Percentiles rank a stretch among this genome's conserved stretches.
Evolutionary conservation across 2,888 invertebrate species (phyloP).

Genomic region (Rhabditoides inermis): DNA sequence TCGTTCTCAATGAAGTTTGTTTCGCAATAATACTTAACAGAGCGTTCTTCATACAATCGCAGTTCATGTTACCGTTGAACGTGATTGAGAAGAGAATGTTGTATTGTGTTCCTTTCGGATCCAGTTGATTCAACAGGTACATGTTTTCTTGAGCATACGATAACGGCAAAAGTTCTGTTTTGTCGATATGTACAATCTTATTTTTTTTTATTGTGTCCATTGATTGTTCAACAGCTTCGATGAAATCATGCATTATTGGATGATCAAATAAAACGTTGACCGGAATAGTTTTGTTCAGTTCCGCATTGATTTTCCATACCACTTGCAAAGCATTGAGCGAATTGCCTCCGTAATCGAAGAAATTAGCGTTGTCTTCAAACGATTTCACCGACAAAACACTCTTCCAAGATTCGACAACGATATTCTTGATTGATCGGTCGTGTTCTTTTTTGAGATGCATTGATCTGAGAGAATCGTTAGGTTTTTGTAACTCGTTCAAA

Average conservation of each 20-base stretch:
- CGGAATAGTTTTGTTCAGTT: constrained; percentile 9
- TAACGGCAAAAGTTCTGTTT: constrained; percentile 13
- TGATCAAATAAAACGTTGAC: constrained; percentile 30
- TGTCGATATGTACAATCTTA: too few relatives aligned
- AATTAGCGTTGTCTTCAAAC: constrained; percentile 18
- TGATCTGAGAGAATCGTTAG: too few relatives aligned
- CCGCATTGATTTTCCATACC: constrained; percentile 34
- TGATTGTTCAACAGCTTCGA: too few relatives aligned
- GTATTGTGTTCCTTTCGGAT: constrained; percentile 26
- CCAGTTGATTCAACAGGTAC: constrained; percentile 31
- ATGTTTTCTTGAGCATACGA: constrained; percentile 42
- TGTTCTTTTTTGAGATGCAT: not conserved
- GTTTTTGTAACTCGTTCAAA: too few relatives aligned
- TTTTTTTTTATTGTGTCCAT: too few relatives aligned
- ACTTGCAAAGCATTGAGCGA: constrained; percentile 43
- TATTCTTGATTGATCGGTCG: not conserved
- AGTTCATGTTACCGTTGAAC: constrained; percentile 15
- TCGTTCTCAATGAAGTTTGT: constrained; percentile 29
- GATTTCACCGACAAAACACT: too few relatives aligned
- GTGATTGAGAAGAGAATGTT: constrained; percentile 38
- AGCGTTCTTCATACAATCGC: constrained; percentile 9
- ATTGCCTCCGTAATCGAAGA: constrained; percentile 43
- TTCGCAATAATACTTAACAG: constrained; percentile 19
- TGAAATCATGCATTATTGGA: too few relatives aligned
- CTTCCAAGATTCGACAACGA: too few relatives aligned